Evolutionary conservation across 35 echinoderm and acorn worm genomes (phyloP).

Genomic region (Apostichopus californicus): DNA sequence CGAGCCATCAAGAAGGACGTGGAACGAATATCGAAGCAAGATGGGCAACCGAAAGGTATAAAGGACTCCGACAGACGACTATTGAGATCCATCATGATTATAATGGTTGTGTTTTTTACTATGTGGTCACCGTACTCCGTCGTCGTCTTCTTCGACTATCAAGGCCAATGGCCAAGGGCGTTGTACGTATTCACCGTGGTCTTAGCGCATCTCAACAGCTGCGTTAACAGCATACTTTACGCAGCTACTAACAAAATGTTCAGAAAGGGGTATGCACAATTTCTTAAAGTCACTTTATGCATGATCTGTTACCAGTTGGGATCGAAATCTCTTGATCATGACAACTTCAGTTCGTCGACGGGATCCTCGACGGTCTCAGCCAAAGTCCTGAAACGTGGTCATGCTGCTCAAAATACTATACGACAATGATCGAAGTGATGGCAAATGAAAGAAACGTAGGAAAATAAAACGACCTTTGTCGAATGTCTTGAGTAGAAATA

Average conservation of each 20-base stretch:
- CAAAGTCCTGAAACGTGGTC: no score
- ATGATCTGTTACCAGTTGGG: conserved; percentile 5
- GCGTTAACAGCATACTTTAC: conserved; percentile 84
- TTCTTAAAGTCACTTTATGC: conserved; percentile 43
- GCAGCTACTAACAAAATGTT: conserved; percentile 79
- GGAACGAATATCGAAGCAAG: not conserved
- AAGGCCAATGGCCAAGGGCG: conserved; percentile 25
- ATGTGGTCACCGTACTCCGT: conserved; percentile 85
- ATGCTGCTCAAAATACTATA: no score
- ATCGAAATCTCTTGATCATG: not conserved
- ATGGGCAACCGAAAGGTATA: not conserved
- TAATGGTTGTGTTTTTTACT: conserved; percentile 69
- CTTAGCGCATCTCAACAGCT: conserved; percentile 71
- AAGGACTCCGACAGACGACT: conserved; percentile 64
- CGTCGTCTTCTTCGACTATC: conserved; percentile 58
- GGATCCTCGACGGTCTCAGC: no score
- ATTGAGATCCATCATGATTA: conserved; percentile 57
- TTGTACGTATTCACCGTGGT: conserved; percentile 66
- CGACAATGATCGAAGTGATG: no score
- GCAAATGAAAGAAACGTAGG: no score
- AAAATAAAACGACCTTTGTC: no score
- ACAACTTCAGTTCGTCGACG: not conserved
- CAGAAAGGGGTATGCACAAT: conserved; percentile 57
- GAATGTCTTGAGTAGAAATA: no score
- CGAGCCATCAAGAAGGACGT: conserved; percentile 1